Evolutionary conservation across 2,888 invertebrate species (phyloP).

Genomic region (Spodoptera exigua): DNA sequence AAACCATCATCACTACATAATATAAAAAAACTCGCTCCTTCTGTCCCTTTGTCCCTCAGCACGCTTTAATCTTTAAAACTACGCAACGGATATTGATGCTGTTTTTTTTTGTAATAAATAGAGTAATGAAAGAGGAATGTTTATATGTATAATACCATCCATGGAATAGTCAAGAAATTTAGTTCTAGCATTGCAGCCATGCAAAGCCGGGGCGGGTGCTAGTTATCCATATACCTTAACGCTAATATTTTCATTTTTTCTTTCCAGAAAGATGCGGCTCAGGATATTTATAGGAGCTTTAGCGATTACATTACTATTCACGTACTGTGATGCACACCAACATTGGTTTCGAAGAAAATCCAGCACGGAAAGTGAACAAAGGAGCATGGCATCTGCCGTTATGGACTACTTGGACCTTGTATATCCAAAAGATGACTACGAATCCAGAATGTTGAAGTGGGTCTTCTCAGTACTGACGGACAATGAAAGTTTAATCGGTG

Average conservation of each 20-base stretch:
- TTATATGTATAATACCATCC: no score
- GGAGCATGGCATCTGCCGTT: conserved; percentile 75
- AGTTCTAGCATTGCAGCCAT: no score
- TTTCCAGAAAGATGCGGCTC: conserved; percentile 47
- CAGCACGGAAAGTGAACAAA: conserved; percentile 52
- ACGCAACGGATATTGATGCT: no score
- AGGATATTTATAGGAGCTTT: conserved; percentile 10
- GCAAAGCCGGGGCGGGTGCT: no score
- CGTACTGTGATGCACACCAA: conserved; percentile 31
- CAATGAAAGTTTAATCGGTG: conserved; percentile 54
- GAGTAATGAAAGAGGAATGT: no score
- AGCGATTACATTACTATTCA: conserved; percentile 20
- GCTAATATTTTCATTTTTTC: background rate
- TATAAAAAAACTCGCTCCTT: no score
- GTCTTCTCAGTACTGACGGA: conserved; percentile 75
- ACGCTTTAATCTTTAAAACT: no score
- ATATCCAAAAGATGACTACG: conserved; percentile 79
- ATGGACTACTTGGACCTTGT: conserved; percentile 74
- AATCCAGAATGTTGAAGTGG: conserved; percentile 75
- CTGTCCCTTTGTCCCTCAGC: no score
- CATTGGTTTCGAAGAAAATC: conserved; percentile 55
- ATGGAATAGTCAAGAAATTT: no score
- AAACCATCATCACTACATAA: no score
- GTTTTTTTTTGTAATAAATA: no score
- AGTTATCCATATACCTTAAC: no score